phyloP scores from a whole-genome alignment of 2,888 invertebrate genomes.

The Celastrina argiolus region DNA sequence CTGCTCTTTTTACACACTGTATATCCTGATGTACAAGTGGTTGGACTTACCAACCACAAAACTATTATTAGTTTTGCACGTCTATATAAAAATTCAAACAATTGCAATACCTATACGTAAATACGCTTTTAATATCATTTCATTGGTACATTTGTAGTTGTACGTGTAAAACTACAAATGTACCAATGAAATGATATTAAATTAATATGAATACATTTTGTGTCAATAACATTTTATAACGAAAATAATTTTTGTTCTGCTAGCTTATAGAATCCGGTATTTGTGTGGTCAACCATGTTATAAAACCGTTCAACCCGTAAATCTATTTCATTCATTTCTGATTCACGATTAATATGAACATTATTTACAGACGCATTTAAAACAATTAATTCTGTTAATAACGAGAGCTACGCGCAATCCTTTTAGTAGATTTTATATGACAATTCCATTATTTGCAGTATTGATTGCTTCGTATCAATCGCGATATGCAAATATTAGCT shows the following conservation, averaged over 20 bases:
- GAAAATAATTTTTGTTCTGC: neutral
- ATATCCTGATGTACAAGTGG: too few relatives aligned
- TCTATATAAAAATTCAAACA: too few relatives aligned
- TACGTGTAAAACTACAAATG: neutral
- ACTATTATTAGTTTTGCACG: too few relatives aligned
- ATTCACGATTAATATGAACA: constrained; percentile 30
- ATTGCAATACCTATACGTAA: too few relatives aligned
- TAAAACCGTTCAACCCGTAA: constrained; percentile 21
- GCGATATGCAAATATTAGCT: constrained; percentile 75
- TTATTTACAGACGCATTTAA: constrained; percentile 36
- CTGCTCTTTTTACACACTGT: too few relatives aligned
- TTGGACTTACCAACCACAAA: too few relatives aligned
- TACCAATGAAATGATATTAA: constrained; percentile 9
- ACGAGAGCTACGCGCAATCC: constrained; percentile 45
- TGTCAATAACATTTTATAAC: constrained; percentile 19
- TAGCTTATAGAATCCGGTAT: constrained; percentile 21
- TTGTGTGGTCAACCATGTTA: constrained; percentile 21
- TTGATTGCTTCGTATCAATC: constrained; percentile 76
- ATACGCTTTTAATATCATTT: constrained; percentile 15
- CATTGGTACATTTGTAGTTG: neutral
- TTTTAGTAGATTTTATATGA: constrained; percentile 65
- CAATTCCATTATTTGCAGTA: constrained; percentile 74
- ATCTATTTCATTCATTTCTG: constrained; percentile 27
- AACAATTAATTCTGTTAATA: constrained; percentile 42
- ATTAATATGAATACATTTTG: constrained; percentile 10